Evolutionary conservation across 2,797 vertebrate genomes (phyloP), one percentile per base, ranked within the genome.

Genomic region (Enteromius anoplus): DNA sequence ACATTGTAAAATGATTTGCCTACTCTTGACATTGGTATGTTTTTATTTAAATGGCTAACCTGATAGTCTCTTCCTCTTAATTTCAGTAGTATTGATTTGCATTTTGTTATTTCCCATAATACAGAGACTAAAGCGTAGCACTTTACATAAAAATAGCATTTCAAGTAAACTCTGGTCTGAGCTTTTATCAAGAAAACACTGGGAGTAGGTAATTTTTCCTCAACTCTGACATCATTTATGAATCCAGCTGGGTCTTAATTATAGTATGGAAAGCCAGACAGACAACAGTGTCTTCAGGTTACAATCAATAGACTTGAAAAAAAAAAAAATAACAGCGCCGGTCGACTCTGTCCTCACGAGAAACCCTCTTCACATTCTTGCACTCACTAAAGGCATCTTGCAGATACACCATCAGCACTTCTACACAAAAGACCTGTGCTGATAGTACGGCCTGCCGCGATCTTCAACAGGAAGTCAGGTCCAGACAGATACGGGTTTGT

Each of bases 401-500:
- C 42, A 87, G 87, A 89, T 85, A 89, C 49, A 77, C 69, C 86
- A 88, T 89, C 88, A 83, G 85, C 75, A 69, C 84, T 55, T 65
- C 73, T 71, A 70, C 49, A 87, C 84, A 45, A 84, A 65, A 79
- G 84, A 78, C 79, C 84, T 45, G 84, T 0, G 19, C 69, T 79
- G 85, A 86, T 82, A 86, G 51, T 7, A 19, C 10, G 5, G 66
- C 26, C 82, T 75, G 70, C 86, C 29, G 83, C 82, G 62, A 79
- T 79, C 80, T 75, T 51, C 23, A 37, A 75, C 80, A 69, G 80
- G 88, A 88, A 89, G 85, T 78, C 55, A 58, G 73, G 23, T 81
- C 78, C 40, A 64, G 34, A 65, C n/a, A 83, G 84, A 89, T 83
- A 86, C 37, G 72, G 68, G 19, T 72, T 58, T 84, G 69, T 75